Evolutionary conservation across 53 echinoderm and acorn worm species (phyloP), one percentile per base, ranked within the genome.

Genomic region (Echinometra lucunter): DNA sequence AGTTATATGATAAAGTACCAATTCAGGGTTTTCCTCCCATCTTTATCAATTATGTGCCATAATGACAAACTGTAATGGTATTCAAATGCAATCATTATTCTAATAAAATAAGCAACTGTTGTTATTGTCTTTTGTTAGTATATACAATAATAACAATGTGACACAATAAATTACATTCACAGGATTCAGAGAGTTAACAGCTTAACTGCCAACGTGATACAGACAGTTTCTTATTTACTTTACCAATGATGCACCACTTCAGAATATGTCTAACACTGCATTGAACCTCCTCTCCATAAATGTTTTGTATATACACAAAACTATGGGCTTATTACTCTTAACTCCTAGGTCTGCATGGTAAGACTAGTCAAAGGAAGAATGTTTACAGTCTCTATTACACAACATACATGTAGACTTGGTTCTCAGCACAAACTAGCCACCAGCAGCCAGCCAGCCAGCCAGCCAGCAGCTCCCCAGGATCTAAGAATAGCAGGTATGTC

Each of bases 321-420:
- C 38, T 30, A 78, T 13, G n/a, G n/a, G n/a, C n/a, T n/a, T n/a
- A 78, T 78, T 6, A 38, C 3, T 78, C 12, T 35, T 72, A 10
- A 15, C 32, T 30, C 15, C 42, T 4, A 27, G 60, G 89, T 89
- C 89, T 89, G 89, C 89, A 60, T 37, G 30, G 37, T 27, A 6
- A 89, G 89, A 89, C 89, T 89, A 89, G 58, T n/a, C 28, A 12
- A 16, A 16, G 38, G 34, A 15, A 37, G 58, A 60, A 89, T 89
- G 58, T 89, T 89, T 89, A 89, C 89, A 89, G 89, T 89, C 60
- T 88, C 55, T 89, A 21, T 89, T 89, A 60, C 89, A 89, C 89
- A 89, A 89, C 60, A 38, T 60, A n/a, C n/a, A n/a, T n/a, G n/a
- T n/a, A 89, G 57, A 60, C 89, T 89, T 89, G 89, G 89, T 58